phyloP scores from a whole-genome alignment of 2,797 vertebrate genomes.

The Falco berigora region DNA sequence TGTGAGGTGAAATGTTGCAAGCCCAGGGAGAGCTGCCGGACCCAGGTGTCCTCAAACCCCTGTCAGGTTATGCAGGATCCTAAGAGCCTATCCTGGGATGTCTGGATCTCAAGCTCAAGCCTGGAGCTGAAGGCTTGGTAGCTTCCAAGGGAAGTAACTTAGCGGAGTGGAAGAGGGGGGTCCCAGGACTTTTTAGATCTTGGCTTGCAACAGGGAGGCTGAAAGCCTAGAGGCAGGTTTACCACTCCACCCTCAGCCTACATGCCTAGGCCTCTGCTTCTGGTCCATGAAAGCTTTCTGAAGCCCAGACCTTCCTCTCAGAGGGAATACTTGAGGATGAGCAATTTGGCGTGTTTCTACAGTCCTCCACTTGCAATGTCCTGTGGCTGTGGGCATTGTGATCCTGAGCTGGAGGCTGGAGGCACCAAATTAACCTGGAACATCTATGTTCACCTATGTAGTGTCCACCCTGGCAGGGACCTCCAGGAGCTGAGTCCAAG shows the following conservation, averaged over 20 bases:
- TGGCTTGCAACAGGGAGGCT: neutral
- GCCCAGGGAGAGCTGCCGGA: neutral
- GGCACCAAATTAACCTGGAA: neutral
- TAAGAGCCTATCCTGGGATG: neutral
- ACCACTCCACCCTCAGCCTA: neutral
- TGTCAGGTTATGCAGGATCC: accelerated
- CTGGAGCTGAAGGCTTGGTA: neutral
- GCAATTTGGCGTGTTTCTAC: neutral
- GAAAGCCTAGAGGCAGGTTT: neutral
- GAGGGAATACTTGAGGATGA: neutral
- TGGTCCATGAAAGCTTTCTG: neutral
- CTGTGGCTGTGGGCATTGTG: neutral
- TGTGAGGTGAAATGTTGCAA: neutral
- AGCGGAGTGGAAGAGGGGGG: neutral
- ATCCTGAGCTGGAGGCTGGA: neutral
- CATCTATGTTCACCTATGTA: neutral
- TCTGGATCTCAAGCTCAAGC: neutral
- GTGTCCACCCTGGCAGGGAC: neutral
- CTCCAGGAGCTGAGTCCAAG: neutral
- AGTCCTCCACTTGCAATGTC: neutral
- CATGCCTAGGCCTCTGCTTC: neutral
- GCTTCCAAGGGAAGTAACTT: neutral
- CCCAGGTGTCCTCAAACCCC: neutral
- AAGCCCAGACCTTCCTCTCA: neutral
- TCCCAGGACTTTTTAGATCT: neutral